Evolutionary conservation across 2,113 vertebrate species (phyloP).

Genomic region (Cephalopterus ornatus): DNA sequence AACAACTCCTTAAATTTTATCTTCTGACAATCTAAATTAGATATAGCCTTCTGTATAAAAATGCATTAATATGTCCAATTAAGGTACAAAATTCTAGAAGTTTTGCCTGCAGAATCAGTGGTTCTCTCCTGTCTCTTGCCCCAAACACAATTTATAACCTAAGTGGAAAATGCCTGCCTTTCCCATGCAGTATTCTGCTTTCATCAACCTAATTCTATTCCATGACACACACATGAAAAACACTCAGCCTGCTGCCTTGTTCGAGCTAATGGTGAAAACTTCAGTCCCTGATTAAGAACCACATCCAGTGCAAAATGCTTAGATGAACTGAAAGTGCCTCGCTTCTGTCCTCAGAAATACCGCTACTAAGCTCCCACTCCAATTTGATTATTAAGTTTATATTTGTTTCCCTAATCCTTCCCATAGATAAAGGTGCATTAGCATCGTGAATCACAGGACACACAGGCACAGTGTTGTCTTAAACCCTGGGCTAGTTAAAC

Average conservation of each 20-base stretch:
- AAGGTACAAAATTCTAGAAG: background rate
- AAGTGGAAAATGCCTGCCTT: background rate
- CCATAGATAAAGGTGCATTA: background rate
- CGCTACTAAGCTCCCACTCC: background rate
- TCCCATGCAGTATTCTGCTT: background rate
- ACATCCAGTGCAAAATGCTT: background rate
- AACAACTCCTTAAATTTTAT: background rate
- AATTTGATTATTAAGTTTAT: background rate
- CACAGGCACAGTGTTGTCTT: background rate
- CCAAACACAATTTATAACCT: background rate
- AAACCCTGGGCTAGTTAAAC: background rate
- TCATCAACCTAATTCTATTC: background rate
- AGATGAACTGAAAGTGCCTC: background rate
- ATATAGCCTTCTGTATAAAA: background rate
- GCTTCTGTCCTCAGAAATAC: background rate
- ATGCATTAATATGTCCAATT: background rate
- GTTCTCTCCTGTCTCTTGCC: background rate
- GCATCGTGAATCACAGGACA: background rate
- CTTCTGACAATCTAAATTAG: background rate
- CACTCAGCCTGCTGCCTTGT: background rate
- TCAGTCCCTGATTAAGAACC: background rate
- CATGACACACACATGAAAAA: background rate
- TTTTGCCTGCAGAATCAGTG: background rate
- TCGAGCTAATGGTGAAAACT: background rate
- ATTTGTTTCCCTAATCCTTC: slow-evolving; percentile 4